Evolutionary conservation across 1,140 invertebrate genomes (phyloP).

Genomic region (Calephelis virginiensis): DNA sequence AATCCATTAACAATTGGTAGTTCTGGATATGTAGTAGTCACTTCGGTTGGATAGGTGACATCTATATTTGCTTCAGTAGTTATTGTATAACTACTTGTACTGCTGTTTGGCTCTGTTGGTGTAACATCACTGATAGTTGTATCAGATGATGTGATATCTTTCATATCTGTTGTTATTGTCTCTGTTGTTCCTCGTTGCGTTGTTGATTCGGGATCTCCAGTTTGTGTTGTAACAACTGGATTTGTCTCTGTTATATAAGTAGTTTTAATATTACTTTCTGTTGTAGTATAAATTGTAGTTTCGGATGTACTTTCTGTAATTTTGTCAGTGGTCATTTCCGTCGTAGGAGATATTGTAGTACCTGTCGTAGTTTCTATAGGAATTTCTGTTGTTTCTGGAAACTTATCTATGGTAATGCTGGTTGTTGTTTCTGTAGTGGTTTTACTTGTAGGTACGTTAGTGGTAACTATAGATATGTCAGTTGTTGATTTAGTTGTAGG

Average conservation of each 20-base stretch:
- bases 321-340: background rate
- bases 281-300: slow-evolving; percentile 10
- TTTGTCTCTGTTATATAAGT: background rate
- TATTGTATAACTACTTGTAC: background rate
- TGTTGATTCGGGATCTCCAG: background rate
- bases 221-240: slow-evolving; percentile 1
- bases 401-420: background rate
- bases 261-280: background rate
- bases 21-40: slow-evolving; percentile 11
- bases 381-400: too few species aligned
- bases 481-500: background rate
- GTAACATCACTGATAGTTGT: background rate
- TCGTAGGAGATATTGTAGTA: background rate
- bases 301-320: slow-evolving; percentile 19
- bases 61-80: slow-evolving; percentile 2
- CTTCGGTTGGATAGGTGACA: background rate
- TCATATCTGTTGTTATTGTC: background rate
- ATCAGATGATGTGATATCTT: background rate
- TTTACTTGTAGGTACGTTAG: background rate
- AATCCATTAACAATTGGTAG: slow-evolving; percentile 10
- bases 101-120: background rate
- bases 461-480: background rate
- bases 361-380: background rate
- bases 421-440: background rate
- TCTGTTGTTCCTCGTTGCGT: background rate